Evolutionary conservation across 2,113 vertebrate species (phyloP).

Genomic region (Parus major): DNA sequence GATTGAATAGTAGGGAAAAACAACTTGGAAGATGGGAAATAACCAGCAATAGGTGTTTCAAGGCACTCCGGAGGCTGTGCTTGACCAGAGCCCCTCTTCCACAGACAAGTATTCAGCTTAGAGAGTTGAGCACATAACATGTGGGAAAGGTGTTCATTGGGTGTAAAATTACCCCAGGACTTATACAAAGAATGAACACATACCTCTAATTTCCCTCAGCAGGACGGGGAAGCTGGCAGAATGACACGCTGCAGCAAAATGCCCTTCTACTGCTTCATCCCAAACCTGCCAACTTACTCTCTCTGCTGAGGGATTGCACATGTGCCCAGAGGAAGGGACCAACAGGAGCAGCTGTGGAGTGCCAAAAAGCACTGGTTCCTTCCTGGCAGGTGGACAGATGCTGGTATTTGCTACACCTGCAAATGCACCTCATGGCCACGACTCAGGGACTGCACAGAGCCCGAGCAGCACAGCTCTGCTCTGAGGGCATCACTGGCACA

Average conservation of each 20-base stretch:
- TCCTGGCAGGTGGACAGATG: not conserved
- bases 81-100: no score
- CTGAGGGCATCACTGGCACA: not conserved
- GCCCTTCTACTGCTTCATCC: not conserved
- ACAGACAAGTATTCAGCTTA: fast-evolving
- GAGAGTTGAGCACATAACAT: not conserved
- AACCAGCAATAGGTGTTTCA: not conserved
- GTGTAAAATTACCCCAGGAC: not conserved
- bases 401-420: not conserved
- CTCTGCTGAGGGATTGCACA: no score
- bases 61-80: not conserved
- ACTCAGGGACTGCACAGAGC: not conserved
- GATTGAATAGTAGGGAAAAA: not conserved
- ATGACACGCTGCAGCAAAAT: not conserved
- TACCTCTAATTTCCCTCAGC: not conserved
- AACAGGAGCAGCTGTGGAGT: not conserved
- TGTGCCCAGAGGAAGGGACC: not conserved
- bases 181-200: not conserved
- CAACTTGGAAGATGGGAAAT: not conserved
- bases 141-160: not conserved
- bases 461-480: not conserved
- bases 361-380: not conserved
- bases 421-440: fast-evolving
- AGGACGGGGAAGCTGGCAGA: not conserved
- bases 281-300: not conserved